phyloP scores from a whole-genome alignment of 2,113 vertebrate species.

The Psettodes erumei region DNA sequence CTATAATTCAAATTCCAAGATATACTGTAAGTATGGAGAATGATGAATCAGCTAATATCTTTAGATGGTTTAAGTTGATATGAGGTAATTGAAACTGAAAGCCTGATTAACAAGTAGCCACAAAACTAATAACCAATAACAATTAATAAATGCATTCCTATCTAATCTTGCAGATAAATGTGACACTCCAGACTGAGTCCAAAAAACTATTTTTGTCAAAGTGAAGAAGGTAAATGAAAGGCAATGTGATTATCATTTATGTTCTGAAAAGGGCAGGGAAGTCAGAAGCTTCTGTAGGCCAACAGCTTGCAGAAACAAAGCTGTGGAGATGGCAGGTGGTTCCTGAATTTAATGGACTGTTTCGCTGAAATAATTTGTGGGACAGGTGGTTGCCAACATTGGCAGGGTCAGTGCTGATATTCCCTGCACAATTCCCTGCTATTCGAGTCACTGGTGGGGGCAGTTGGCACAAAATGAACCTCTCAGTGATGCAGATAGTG shows the following conservation, averaged over 20 bases:
- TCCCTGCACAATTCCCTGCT: conserved; percentile 25
- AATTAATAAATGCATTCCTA: neutral
- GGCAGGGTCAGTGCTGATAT: conserved; percentile 43
- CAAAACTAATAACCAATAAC: neutral
- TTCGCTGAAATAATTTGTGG: conserved; percentile 61
- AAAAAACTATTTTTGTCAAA: neutral
- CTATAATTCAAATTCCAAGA: neutral
- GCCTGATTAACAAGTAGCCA: neutral
- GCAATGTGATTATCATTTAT: neutral
- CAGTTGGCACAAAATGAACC: conserved; percentile 47
- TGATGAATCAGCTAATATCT: neutral
- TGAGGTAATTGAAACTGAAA: neutral
- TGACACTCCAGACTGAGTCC: neutral
- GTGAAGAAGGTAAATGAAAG: neutral
- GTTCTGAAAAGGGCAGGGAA: neutral
- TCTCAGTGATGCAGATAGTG: conserved; percentile 24
- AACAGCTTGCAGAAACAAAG: conserved; percentile 42
- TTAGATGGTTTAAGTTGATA: neutral
- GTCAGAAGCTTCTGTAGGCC: conserved; percentile 26
- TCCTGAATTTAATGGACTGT: conserved; percentile 61
- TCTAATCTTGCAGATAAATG: neutral
- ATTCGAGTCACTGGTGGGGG: conserved; percentile 49
- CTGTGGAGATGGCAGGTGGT: conserved; percentile 58
- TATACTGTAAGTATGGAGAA: neutral
- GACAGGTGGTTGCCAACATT: conserved; percentile 55